A percentile compares a stretch with the other conserved stretches of the same genome.
phyloP scores from a whole-genome alignment of 2,113 vertebrate genomes.

The Myotis yumanensis region DNA sequence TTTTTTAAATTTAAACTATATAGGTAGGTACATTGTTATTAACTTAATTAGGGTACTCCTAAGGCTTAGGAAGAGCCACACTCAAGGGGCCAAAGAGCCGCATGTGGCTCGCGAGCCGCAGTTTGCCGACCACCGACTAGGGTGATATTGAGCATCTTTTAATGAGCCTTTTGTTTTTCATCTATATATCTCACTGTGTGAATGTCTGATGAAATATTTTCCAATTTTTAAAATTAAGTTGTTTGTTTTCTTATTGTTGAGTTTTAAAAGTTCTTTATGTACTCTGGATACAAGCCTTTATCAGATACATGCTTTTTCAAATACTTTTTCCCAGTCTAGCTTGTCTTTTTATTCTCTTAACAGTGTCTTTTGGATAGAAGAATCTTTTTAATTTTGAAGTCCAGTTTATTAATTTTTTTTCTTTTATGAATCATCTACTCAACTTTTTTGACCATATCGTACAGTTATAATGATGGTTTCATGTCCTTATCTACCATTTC shows the following conservation, averaged over 20 bases:
- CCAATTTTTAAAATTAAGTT: not conserved
- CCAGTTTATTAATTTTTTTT: not conserved
- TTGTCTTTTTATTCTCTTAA: not conserved
- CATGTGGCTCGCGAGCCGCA: too few relatives aligned
- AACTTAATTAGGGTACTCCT: too few relatives aligned
- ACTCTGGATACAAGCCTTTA: not conserved
- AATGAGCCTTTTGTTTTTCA: not conserved
- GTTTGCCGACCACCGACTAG: not conserved
- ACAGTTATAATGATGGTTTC: not conserved
- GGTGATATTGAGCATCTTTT: not conserved
- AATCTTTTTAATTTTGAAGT: constrained; percentile 34
- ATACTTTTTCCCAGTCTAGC: not conserved
- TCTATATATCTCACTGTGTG: not conserved
- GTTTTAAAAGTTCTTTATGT: not conserved
- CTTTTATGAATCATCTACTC: not conserved
- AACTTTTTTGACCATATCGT: not conserved
- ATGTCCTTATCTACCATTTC: not conserved
- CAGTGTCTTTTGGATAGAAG: not conserved
- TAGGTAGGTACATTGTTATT: too few relatives aligned
- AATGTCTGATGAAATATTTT: not conserved
- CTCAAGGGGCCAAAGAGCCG: too few relatives aligned
- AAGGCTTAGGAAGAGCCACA: too few relatives aligned
- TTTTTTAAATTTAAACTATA: too few relatives aligned
- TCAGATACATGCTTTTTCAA: not conserved
- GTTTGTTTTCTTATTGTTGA: constrained; percentile 33